A percentile compares a stretch with the other conserved stretches of the same genome.
Evolutionary conservation across 2,888 invertebrate species (phyloP).

Genomic region (Mesochorus sp.): DNA sequence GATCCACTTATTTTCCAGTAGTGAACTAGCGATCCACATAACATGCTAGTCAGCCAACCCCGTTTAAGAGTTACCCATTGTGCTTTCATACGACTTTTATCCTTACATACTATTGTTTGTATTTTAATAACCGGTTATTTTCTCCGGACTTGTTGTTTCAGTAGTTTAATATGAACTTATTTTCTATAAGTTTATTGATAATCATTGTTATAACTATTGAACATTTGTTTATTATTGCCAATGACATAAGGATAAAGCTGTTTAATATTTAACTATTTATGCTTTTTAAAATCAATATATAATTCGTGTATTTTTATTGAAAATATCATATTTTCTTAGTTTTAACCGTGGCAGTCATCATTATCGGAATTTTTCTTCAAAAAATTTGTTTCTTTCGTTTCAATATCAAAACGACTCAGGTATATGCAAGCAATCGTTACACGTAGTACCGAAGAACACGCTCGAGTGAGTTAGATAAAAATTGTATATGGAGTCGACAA

Average conservation of each 20-base stretch:
- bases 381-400: not conserved
- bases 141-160: not conserved
- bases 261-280: not conserved
- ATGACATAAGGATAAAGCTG: too few species aligned
- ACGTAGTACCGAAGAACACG: constrained; percentile 22
- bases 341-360: not conserved
- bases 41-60: constrained; percentile 61
- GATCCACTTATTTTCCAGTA: constrained; percentile 19
- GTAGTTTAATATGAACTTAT: not conserved
- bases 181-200: not conserved
- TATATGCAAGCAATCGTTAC: constrained; percentile 17
- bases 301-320: not conserved
- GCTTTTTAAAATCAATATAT: not conserved
- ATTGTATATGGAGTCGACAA: constrained; percentile 45
- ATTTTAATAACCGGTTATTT: constrained; percentile 1
- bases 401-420: not conserved
- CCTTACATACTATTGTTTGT: not conserved
- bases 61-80: constrained; percentile 48
- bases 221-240: too few species aligned
- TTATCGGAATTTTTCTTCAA: not conserved
- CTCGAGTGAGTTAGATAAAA: constrained; percentile 43
- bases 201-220: not conserved
- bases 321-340: not conserved
- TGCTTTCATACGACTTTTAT: constrained; percentile 31
- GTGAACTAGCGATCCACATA: constrained; percentile 29